Evolutionary conservation across 1,140 invertebrate species (phyloP).

Genomic region (Eueides isabella): DNA sequence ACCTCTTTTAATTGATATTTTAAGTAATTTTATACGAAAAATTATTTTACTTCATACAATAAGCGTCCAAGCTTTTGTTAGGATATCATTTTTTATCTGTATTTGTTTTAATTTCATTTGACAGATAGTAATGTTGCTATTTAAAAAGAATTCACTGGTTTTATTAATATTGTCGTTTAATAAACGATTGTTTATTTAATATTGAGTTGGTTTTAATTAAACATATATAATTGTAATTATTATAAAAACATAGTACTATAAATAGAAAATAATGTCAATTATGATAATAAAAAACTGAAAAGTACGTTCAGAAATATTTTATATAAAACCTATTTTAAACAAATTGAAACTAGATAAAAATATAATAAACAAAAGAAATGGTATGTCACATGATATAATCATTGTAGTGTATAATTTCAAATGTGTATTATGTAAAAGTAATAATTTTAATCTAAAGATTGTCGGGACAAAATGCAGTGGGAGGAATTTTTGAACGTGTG

Average conservation of each 20-base stretch:
- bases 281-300: not conserved
- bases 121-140: not conserved
- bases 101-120: not conserved
- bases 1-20: not conserved
- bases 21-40: not conserved
- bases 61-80: slow-evolving; percentile 1
- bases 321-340: not conserved
- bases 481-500: slow-evolving; percentile 50
- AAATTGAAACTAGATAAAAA: not conserved
- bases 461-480: slow-evolving; percentile 47
- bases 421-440: not conserved
- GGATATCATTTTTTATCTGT: not conserved
- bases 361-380: not conserved
- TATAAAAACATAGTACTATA: too few species aligned
- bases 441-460: not conserved
- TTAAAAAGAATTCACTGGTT: too few species aligned
- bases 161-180: too few species aligned
- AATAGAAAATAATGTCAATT: too few species aligned
- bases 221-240: not conserved
- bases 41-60: not conserved
- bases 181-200: not conserved
- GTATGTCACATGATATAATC: slow-evolving; percentile 1
- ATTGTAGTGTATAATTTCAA: not conserved
- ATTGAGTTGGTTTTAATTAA: not conserved
- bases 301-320: not conserved